These are phyloP conservation scores for Diglossa cyanea DNA, from an alignment of 2,797 vertebrate species.

Conservation along the genomic window DNA sequence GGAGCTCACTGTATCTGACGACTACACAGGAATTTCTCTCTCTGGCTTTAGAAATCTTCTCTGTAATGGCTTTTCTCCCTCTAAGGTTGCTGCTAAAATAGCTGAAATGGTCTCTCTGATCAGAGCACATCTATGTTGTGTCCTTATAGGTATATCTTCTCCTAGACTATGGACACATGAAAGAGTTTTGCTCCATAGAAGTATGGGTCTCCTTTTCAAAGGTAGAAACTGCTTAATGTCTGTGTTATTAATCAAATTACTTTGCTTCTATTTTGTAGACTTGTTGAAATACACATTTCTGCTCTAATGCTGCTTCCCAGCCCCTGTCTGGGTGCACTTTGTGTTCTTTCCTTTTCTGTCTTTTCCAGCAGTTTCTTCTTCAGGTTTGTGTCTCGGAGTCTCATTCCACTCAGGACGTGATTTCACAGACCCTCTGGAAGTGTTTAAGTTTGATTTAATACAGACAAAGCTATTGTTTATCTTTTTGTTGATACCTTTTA, in stretches of 20 bases:
- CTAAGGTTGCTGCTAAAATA: background rate
- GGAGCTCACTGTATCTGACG: background rate
- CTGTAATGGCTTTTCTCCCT: background rate
- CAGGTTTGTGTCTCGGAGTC: background rate
- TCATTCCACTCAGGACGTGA: background rate
- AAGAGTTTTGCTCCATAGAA: background rate
- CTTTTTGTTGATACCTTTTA: background rate
- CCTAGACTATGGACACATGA: background rate
- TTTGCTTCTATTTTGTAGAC: background rate
- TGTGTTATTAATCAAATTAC: background rate
- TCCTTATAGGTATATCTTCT: background rate
- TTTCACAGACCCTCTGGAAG: background rate
- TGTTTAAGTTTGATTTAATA: background rate
- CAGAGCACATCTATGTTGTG: background rate
- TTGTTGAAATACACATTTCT: background rate
- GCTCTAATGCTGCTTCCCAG: background rate
- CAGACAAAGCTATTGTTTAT: accelerated
- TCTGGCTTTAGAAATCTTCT: background rate
- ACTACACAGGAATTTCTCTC: background rate
- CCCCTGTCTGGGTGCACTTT: background rate
- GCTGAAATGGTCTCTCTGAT: background rate
- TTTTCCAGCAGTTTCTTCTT: background rate
- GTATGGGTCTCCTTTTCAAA: background rate
- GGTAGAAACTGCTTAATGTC: background rate
- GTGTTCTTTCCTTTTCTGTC: background rate